These are phyloP conservation scores for Celastrina argiolus DNA, from an alignment of 2,888 invertebrate species.

Conservation along the genomic window DNA sequence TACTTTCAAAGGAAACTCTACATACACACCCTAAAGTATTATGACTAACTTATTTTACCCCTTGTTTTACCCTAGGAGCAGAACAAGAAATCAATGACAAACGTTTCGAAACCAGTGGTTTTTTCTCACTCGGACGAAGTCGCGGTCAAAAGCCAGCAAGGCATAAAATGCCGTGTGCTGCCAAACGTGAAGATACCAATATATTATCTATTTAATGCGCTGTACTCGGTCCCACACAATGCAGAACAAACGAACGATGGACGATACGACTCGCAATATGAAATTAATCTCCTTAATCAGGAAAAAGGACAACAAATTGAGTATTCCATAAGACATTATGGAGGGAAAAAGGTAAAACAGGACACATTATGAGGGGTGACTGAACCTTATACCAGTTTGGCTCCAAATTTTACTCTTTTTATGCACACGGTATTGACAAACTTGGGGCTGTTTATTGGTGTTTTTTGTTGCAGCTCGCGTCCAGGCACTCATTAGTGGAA, in stretches of 20 bases:
- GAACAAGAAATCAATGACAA: no score
- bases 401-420: constrained; percentile 9
- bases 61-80: no score
- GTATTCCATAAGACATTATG: constrained; percentile 20
- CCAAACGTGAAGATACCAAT: constrained; percentile 40
- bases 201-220: constrained; percentile 40
- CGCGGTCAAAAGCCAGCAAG: no score
- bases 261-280: constrained; percentile 30
- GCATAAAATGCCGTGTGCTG: constrained; percentile 39
- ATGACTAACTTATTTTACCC: no score
- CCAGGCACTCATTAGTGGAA: neutral
- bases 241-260: constrained; percentile 30
- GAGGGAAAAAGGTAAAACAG: constrained; percentile 10
- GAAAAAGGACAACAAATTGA: constrained; percentile 29
- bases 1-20: no score
- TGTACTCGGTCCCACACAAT: constrained; percentile 35
- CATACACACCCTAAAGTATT: no score
- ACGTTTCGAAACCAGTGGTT: no score
- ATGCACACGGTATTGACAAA: constrained; percentile 11
- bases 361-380: constrained; percentile 9
- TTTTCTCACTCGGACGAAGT: no score
- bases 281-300: constrained; percentile 34
- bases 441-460: constrained; percentile 7
- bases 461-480: constrained; percentile 13
- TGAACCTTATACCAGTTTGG: constrained; percentile 20